These are phyloP conservation scores for Andrena chrysosceles DNA, from an alignment of 2,888 invertebrate species.

Conservation along the genomic window DNA sequence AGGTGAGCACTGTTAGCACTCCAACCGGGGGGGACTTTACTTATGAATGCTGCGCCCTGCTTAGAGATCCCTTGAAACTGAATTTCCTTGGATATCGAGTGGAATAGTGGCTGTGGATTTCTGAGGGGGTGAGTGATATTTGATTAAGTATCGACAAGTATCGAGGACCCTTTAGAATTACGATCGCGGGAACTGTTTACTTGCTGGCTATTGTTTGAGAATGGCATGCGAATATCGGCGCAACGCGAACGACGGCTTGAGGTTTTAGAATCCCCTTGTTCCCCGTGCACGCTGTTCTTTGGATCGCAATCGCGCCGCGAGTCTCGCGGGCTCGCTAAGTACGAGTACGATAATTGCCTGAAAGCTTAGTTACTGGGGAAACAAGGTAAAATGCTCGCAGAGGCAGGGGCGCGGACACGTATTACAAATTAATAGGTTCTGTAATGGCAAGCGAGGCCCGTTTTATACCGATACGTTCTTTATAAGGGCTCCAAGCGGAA, in stretches of 20 bases:
- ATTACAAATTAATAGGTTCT: slow-evolving; percentile 45
- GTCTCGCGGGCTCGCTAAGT: not conserved
- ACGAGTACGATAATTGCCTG: slow-evolving; percentile 49
- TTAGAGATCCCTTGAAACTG: slow-evolving; percentile 10
- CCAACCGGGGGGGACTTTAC: not conserved
- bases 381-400: slow-evolving; percentile 46
- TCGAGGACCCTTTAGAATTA: no score
- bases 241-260: not conserved
- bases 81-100: slow-evolving; percentile 5
- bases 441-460: slow-evolving; percentile 46
- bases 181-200: no score
- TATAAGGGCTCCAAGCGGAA: slow-evolving; percentile 25
- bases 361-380: slow-evolving; percentile 44
- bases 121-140: no score
- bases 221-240: not conserved
- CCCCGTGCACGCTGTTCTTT: slow-evolving; percentile 16
- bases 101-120: no score
- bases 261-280: not conserved
- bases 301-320: not conserved
- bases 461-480: slow-evolving; percentile 48
- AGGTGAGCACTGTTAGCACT: slow-evolving; percentile 11
- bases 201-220: no score
- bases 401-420: slow-evolving; percentile 49
- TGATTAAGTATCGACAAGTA: no score
- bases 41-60: not conserved